phyloP scores from a whole-genome alignment of 2,113 vertebrate species.

The Anser brachyrhynchus region DNA sequence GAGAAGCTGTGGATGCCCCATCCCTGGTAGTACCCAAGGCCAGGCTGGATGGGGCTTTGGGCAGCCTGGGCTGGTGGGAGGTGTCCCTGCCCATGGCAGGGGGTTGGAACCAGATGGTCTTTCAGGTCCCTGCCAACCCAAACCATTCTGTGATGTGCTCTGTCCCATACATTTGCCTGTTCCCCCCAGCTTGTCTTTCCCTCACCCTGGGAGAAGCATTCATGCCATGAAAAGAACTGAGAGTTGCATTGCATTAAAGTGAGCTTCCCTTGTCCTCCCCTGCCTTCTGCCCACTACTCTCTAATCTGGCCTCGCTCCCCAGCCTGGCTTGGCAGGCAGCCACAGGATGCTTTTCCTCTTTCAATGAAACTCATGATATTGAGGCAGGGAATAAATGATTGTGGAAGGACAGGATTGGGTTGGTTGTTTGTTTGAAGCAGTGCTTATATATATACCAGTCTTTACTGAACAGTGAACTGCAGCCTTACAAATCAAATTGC shows the following conservation, averaged over 20 bases:
- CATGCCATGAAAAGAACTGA: not conserved
- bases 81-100: too few species aligned
- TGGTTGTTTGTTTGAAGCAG: not conserved
- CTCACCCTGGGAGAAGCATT: not conserved
- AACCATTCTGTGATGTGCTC: too few species aligned
- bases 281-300: not conserved
- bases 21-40: too few species aligned
- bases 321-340: not conserved
- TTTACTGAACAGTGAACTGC: not conserved
- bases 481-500: not conserved
- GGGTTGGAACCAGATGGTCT: too few species aligned
- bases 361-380: not conserved
- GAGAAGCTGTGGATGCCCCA: too few species aligned
- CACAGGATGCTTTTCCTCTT: not conserved
- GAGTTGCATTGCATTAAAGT: not conserved
- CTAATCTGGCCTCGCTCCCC: not conserved
- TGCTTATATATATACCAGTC: not conserved
- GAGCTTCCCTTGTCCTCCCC: not conserved
- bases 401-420: not conserved
- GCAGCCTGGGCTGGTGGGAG: too few species aligned
- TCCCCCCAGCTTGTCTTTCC: not conserved
- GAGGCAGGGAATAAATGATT: not conserved
- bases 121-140: too few species aligned
- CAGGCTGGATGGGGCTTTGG: too few species aligned
- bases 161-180: rapidly evolving